A percentile compares a stretch with the other conserved stretches of the same genome.
Evolutionary conservation across 1,140 invertebrate species (phyloP).

Genomic region (Meloidogyne chitwoodi): DNA sequence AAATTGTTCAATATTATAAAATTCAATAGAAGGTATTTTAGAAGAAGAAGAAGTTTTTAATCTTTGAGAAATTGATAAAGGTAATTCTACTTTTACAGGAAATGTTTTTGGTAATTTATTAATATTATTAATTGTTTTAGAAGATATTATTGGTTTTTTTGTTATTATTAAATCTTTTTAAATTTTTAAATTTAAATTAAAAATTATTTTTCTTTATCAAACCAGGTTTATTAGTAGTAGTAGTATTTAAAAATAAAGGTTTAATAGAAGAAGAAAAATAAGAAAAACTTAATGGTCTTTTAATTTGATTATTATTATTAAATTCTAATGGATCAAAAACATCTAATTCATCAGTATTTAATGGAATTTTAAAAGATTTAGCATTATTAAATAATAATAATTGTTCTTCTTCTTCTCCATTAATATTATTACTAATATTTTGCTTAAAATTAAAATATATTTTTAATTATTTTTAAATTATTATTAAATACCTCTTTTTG

Average conservation of each 20-base stretch:
- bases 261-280: neutral
- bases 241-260: neutral
- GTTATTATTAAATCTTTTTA: neutral
- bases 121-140: neutral
- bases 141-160: neutral
- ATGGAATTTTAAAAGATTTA: neutral
- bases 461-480: neutral
- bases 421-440: neutral
- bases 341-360: neutral
- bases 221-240: too few species aligned
- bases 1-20: neutral
- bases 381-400: neutral
- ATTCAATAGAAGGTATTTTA: neutral
- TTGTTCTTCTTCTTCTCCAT: neutral
- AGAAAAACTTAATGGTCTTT: neutral
- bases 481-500: neutral
- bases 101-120: neutral
- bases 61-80: neutral
- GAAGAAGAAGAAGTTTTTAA: too few species aligned
- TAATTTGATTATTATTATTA: neutral
- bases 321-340: neutral
- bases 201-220: too few species aligned
- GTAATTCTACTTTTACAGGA: slow-evolving; percentile 5
- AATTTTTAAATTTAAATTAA: too few species aligned
- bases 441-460: neutral